Evolutionary conservation across 2,888 invertebrate species (phyloP).

Genomic region (Drosophila atripex): DNA sequence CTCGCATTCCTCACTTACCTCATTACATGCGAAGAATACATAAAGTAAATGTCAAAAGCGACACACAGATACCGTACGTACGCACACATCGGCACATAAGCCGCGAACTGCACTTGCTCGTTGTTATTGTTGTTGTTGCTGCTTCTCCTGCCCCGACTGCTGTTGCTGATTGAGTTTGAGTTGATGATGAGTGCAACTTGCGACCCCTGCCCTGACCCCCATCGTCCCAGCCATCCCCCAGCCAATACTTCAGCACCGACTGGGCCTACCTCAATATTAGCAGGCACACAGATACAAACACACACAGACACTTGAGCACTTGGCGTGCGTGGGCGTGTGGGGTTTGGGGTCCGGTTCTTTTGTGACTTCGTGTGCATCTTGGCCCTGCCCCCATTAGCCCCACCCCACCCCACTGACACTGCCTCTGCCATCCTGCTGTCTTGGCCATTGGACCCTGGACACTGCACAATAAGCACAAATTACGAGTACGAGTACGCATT

Average conservation of each 20-base stretch:
- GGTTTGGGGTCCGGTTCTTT: conserved; percentile 62
- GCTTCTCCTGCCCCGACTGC: conserved; percentile 12
- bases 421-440: conserved; percentile 15
- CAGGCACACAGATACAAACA: conserved; percentile 15
- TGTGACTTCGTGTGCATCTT: conserved; percentile 57
- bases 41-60: conserved; percentile 79
- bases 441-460: conserved; percentile 24
- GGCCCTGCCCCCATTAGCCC: conserved; percentile 30
- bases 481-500: conserved; percentile 65
- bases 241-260: conserved; percentile 7
- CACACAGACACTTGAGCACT: conserved; percentile 5
- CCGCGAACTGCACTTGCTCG: conserved; percentile 33
- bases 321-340: conserved; percentile 6
- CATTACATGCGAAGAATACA: conserved; percentile 71
- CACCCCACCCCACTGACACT: neutral
- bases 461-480: conserved; percentile 74
- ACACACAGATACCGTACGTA: conserved; percentile 54
- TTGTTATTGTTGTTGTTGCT: conserved; percentile 41
- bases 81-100: conserved; percentile 30
- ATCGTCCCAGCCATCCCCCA: neutral
- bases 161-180: conserved; percentile 73
- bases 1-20: conserved; percentile 35
- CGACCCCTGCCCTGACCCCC: conserved; percentile 58
- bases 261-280: conserved; percentile 52
- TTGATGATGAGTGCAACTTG: conserved; percentile 70